phyloP scores from a whole-genome alignment of 1,140 invertebrate genomes.

The Pantala flavescens region DNA sequence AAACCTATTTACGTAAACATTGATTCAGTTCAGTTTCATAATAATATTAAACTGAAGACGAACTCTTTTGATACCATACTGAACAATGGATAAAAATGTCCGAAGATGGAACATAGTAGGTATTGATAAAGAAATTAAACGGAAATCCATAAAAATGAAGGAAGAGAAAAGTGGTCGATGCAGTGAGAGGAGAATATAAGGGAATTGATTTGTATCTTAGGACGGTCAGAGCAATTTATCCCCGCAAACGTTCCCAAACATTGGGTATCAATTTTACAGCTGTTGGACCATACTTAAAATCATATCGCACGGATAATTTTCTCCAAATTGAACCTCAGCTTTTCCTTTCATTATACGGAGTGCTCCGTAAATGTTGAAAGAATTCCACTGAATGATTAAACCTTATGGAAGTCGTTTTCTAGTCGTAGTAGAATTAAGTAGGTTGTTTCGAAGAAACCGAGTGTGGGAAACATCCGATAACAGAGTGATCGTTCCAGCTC shows the following conservation, averaged over 20 bases:
- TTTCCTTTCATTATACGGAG: not conserved
- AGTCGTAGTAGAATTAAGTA: too few relatives aligned
- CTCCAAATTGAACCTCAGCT: conserved; percentile 6
- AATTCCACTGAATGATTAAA: not conserved
- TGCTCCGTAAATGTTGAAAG: not conserved
- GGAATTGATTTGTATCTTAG: not conserved
- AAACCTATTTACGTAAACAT: too few relatives aligned
- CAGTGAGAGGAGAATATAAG: not conserved
- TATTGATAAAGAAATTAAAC: too few relatives aligned
- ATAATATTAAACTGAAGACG: too few relatives aligned
- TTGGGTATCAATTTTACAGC: not conserved
- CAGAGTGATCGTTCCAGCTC: too few relatives aligned
- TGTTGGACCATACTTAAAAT: not conserved
- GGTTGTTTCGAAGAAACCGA: too few relatives aligned
- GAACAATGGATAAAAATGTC: too few relatives aligned
- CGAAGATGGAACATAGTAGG: too few relatives aligned
- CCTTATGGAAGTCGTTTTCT: not conserved
- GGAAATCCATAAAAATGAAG: too few relatives aligned
- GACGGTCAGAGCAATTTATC: not conserved
- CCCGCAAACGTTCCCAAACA: not conserved
- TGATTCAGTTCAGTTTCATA: too few relatives aligned
- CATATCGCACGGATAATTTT: conserved; percentile 3
- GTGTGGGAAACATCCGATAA: too few relatives aligned
- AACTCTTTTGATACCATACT: too few relatives aligned
- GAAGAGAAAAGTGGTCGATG: not conserved